A percentile compares a stretch with the other conserved stretches of the same genome.
These are phyloP conservation scores for Clarias laeviceps DNA, from an alignment of 2,797 vertebrate genomes.

Conservation along the genomic window DNA sequence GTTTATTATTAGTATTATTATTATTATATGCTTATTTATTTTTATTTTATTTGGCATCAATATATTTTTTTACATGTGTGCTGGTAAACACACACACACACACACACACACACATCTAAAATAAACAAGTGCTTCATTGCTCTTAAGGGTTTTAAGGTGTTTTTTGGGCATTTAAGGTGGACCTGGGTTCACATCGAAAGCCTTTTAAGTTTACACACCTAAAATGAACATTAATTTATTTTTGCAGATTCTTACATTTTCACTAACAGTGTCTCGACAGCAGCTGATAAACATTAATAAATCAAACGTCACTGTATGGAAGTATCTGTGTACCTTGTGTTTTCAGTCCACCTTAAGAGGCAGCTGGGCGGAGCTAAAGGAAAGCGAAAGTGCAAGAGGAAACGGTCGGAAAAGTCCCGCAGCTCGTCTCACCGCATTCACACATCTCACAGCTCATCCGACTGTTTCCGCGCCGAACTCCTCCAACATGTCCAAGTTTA, in stretches of 20 bases:
- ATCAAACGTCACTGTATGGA: no score
- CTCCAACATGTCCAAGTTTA: slow-evolving; percentile 62
- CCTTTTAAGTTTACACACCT: neutral
- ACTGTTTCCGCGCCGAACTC: neutral
- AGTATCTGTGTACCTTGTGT: neutral
- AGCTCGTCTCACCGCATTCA: neutral
- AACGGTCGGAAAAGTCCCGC: neutral
- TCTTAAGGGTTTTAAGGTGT: neutral
- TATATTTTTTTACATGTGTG: neutral
- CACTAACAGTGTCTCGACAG: accelerated
- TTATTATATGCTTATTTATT: neutral
- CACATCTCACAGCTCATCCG: neutral
- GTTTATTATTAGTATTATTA: neutral
- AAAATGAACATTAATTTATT: neutral
- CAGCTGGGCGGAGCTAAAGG: neutral
- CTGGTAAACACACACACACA: neutral
- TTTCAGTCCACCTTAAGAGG: slow-evolving; percentile 3
- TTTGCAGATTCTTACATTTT: no score
- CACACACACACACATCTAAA: no score
- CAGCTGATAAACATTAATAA: neutral
- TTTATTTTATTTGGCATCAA: neutral
- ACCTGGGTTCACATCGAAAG: neutral
- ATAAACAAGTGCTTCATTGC: neutral
- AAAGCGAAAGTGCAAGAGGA: slow-evolving; percentile 35
- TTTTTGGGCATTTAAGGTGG: slow-evolving; percentile 27